These are phyloP conservation scores for Lerema accius DNA, from an alignment of 1,140 invertebrate species.

Conservation along the genomic window DNA sequence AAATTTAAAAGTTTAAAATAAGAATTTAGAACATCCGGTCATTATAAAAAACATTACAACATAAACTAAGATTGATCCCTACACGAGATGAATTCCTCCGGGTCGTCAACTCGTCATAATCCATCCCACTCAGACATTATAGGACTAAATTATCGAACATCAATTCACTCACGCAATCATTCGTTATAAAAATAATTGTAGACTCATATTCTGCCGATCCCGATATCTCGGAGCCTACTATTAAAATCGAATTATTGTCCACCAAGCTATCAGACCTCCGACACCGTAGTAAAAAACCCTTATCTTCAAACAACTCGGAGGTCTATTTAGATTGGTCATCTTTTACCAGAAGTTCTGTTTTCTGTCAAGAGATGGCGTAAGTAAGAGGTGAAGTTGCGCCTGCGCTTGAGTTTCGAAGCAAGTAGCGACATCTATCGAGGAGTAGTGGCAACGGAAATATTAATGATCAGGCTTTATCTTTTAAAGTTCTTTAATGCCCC, in stretches of 20 bases:
- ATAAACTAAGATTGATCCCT: conserved; percentile 21
- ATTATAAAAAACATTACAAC: neutral
- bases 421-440: conserved; percentile 56
- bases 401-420: conserved; percentile 43
- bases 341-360: neutral
- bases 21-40: neutral
- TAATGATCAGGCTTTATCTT: conserved; percentile 24
- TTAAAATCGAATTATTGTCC: conserved; percentile 70
- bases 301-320: neutral
- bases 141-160: conserved; percentile 56
- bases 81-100: conserved; percentile 22
- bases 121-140: conserved; percentile 22
- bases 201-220: conserved; percentile 51
- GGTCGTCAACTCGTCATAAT: conserved; percentile 33
- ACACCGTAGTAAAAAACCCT: too few species aligned
- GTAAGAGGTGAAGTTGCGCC: neutral
- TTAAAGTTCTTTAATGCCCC: conserved; percentile 13
- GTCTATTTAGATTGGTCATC: conserved; percentile 10
- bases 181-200: conserved; percentile 66
- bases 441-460: conserved; percentile 39
- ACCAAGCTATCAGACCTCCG: conserved; percentile 36
- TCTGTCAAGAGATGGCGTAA: conserved; percentile 43
- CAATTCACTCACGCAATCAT: conserved; percentile 57
- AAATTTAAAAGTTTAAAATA: too few species aligned
- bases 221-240: conserved; percentile 58